Evolutionary conservation across 2,888 invertebrate species (phyloP).

Genomic region (Sylvicola cinctus): DNA sequence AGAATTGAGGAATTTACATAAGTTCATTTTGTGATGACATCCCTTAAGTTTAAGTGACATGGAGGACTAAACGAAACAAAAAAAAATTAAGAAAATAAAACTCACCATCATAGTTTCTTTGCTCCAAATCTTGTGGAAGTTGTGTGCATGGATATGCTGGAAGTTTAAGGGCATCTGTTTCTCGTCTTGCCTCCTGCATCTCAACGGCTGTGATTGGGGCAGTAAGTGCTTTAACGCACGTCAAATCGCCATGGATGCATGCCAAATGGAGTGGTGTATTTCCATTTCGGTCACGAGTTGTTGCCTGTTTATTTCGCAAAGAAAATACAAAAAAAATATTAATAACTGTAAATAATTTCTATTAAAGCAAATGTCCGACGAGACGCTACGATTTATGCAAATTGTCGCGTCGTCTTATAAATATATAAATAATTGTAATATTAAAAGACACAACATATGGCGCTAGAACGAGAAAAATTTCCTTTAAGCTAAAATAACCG

Average conservation of each 20-base stretch:
- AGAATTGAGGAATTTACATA: too few species aligned
- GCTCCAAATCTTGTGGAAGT: conserved; percentile 44
- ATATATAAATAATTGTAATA: too few species aligned
- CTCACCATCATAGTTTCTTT: conserved; percentile 73
- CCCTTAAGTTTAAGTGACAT: too few species aligned
- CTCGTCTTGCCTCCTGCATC: conserved; percentile 20
- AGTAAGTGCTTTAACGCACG: conserved; percentile 52
- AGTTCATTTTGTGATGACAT: too few species aligned
- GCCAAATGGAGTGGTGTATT: conserved; percentile 79
- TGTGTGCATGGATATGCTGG: conserved; percentile 13
- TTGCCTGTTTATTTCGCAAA: conserved; percentile 20
- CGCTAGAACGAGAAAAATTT: too few species aligned
- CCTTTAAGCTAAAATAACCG: too few species aligned
- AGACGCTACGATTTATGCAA: too few species aligned
- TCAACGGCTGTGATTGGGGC: conserved; percentile 36
- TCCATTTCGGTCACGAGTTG: conserved; percentile 48
- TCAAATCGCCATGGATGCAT: conserved; percentile 42
- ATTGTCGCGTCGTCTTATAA: too few species aligned
- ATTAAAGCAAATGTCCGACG: too few species aligned
- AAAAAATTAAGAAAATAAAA: conserved; percentile 9
- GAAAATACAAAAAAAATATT: conserved; percentile 3
- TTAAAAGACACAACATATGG: too few species aligned
- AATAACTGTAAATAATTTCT: too few species aligned
- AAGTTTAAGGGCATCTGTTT: conserved; percentile 12
- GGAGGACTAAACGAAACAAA: not conserved